Base-by-base conservation (phyloP, 2,888 invertebrate species). In the Ptychoptera contaminata region DNA sequence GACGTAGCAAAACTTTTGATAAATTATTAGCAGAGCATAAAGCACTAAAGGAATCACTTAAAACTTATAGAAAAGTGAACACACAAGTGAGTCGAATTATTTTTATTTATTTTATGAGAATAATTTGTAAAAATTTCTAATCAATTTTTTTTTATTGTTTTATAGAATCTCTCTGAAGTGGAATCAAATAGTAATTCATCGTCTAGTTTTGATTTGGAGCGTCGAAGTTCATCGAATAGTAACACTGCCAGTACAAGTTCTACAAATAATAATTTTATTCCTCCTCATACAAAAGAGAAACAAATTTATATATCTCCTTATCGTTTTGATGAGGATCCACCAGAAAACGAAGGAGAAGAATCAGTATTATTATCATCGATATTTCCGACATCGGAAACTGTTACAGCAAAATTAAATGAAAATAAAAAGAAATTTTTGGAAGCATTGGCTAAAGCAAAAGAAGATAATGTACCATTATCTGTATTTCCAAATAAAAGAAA, bases 1-100 rank as follows among this genome's bases (percentile, higher is more conserved):
- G 82, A 1, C 70, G 85, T 41, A 73, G 73, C 46, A 80, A 82
- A 62, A 71, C 78, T 15, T 84, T 84, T 64, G 84, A 85, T 60
- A 76, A 77, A 45, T 67, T 85, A 44, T 69, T 84, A 49, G 75
- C 77, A 34, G 83, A 83, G 23, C 50, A 52, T 44, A 39, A 49
- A 39, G 45, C 37, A 5, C 40, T 46, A 10, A 50, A 49, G 42
- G 50, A 51, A 2, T 36, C 43, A n/a, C 16, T 34, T 37, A 29
- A 6, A n/a, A 3, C 16, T 11, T 12, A 34, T 2, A 23, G 23
- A 3, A 23, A 23, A 23, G 23, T 23, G 3, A 23, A 23, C 23
- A 23, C 23, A 23, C 23, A 23, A 23, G 23, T 23, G 7, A 23
- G 23, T 23, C 23, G 3, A n/a, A n/a, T 2, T 12, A 37, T 8